Evolutionary conservation across 2,888 invertebrate species (phyloP).

Genomic region (Mythimna pallens): DNA sequence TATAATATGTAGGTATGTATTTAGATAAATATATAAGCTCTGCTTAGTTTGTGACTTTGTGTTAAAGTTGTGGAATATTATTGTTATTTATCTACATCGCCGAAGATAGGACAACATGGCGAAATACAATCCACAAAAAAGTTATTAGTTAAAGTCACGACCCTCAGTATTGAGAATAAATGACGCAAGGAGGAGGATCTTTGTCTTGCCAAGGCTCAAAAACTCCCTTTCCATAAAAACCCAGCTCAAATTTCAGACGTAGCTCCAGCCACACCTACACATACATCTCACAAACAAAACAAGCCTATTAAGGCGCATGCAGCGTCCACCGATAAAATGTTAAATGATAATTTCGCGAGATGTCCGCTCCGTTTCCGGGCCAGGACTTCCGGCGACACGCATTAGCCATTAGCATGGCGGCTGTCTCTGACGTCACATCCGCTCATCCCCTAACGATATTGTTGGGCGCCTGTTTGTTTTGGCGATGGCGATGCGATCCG

Average conservation of each 20-base stretch:
- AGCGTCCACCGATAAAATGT: conserved; percentile 82
- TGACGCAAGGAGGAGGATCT: too few species aligned
- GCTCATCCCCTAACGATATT: conserved; percentile 68
- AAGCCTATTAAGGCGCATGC: conserved; percentile 60
- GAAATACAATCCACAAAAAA: too few species aligned
- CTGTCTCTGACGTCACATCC: conserved; percentile 84
- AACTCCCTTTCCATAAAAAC: neutral
- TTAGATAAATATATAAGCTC: too few species aligned
- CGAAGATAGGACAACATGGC: too few species aligned
- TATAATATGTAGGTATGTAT: too few species aligned
- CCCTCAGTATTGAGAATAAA: too few species aligned
- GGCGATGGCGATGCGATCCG: conserved; percentile 55
- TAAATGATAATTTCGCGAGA: conserved; percentile 88
- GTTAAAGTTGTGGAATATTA: too few species aligned
- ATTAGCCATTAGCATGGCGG: conserved; percentile 88
- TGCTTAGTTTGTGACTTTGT: too few species aligned
- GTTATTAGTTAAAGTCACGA: too few species aligned
- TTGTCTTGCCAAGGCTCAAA: neutral
- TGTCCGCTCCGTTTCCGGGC: conserved; percentile 84
- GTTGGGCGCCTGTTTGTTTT: conserved; percentile 65
- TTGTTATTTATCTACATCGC: too few species aligned
- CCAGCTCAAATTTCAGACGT: neutral
- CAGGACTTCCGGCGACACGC: conserved; percentile 87
- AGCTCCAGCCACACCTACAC: conserved; percentile 31
- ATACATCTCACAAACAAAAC: conserved; percentile 56